Conservation (phyloP, 1,140 invertebrate genomes). For the Trichonephila inaurata region DNA sequence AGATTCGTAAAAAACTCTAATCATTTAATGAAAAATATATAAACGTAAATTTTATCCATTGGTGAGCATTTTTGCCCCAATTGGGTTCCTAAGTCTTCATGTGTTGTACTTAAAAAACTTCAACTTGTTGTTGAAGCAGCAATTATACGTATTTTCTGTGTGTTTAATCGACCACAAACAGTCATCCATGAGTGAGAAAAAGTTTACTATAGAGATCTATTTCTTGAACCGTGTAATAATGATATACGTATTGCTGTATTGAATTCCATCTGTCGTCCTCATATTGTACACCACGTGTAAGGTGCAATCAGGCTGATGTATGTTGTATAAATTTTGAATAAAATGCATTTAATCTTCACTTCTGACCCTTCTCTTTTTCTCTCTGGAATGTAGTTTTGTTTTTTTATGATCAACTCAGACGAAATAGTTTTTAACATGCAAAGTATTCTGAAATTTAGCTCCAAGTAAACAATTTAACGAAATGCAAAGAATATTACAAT, state of each 20-base stretch:
- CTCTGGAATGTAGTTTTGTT: too few relatives aligned
- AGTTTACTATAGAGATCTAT: slow-evolving; percentile 52
- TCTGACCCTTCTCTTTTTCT: too few relatives aligned
- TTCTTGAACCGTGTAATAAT: slow-evolving; percentile 70
- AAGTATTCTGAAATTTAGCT: too few relatives aligned
- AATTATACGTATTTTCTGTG: slow-evolving; percentile 75
- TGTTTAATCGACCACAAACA: slow-evolving; percentile 45
- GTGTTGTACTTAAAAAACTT: slow-evolving; percentile 16
- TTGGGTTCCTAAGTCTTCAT: background rate
- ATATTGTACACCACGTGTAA: slow-evolving; percentile 68
- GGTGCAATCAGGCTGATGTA: slow-evolving; percentile 72
- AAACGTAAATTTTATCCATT: background rate
- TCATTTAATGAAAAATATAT: background rate
- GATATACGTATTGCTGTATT: slow-evolving; percentile 74
- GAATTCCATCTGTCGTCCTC: slow-evolving; percentile 70
- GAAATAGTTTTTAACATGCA: too few relatives aligned
- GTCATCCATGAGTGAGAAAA: slow-evolving; percentile 69
- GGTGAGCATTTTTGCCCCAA: background rate
- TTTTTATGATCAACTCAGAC: too few relatives aligned
- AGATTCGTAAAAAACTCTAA: slow-evolving; percentile 22
- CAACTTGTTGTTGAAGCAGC: slow-evolving; percentile 15
- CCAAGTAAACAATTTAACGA: too few relatives aligned
- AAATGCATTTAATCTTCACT: slow-evolving; percentile 75
- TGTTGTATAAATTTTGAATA: slow-evolving; percentile 76
- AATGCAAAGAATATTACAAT: too few relatives aligned